A percentile compares a stretch with the other conserved stretches of the same genome.
phyloP scores from a whole-genome alignment of 2,888 invertebrate genomes.

The Caenorhabditis japonica region DNA sequence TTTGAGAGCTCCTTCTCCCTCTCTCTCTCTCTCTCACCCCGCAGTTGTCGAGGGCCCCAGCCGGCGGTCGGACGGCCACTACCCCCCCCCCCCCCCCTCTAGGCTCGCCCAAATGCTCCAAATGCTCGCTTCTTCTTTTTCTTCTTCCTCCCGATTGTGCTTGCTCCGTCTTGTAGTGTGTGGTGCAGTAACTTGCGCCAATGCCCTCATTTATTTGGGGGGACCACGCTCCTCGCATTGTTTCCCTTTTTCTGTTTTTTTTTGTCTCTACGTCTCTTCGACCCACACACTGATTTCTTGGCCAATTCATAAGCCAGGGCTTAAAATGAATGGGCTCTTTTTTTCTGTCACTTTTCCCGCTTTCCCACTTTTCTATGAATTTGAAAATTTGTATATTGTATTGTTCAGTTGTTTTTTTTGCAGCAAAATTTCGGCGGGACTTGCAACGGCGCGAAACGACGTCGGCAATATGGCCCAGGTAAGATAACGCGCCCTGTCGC shows the following conservation, averaged over 20 bases:
- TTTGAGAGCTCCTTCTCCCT: slow-evolving; percentile 32
- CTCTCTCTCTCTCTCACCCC: not conserved
- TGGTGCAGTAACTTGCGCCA: too few species aligned
- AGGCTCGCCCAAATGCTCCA: too few species aligned
- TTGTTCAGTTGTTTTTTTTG: slow-evolving; percentile 17
- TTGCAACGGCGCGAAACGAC: slow-evolving; percentile 57
- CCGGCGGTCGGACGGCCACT: slow-evolving; percentile 44
- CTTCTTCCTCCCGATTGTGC: slow-evolving; percentile 2
- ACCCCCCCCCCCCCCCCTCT: too few species aligned
- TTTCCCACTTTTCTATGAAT: slow-evolving; percentile 14
- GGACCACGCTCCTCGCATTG: too few species aligned
- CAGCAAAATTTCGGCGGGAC: slow-evolving; percentile 62
- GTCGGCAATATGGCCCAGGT: slow-evolving; percentile 59
- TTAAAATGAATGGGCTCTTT: slow-evolving; percentile 39
- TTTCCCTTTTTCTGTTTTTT: slow-evolving; percentile 23
- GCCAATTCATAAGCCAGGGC: slow-evolving; percentile 50
- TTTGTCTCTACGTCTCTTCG: slow-evolving; percentile 38
- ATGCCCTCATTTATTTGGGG: slow-evolving; percentile 11
- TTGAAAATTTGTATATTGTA: slow-evolving; percentile 7
- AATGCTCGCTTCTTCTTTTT: slow-evolving; percentile 12
- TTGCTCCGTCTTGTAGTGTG: too few species aligned
- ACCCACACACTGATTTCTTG: slow-evolving; percentile 25
- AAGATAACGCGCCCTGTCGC: too few species aligned
- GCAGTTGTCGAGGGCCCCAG: slow-evolving; percentile 51
- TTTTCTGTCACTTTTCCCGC: slow-evolving; percentile 1